Base-by-base conservation (phyloP, 2,888 invertebrate species). In the Margaritifera margaritifera region DNA sequence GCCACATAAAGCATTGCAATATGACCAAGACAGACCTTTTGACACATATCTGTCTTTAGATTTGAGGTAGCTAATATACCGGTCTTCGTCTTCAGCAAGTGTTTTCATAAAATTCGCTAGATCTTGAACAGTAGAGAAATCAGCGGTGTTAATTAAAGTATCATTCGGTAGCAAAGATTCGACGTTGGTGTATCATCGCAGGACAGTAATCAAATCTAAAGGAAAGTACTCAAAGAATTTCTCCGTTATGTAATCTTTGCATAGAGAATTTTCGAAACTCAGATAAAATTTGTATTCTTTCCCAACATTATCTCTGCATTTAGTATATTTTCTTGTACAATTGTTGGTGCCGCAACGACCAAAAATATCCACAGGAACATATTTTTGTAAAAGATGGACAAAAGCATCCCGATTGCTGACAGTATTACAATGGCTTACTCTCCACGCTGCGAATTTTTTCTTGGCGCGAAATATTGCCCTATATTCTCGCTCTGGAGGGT, bases 61-160 rank as follows among this genome's bases (percentile, higher is more conserved):
- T 64, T 69, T 71, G 42, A 74, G 57, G 27, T 67, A 71, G 19
- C 42, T 24, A 6, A 69, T 61, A 63, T 69, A 74, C 18, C 58
- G 51, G 18, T 53, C 56, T 59, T 74, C 64, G 55, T 72, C 62
- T 22, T 61, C 54, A 1, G 61, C 64, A n/a, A 75, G 53, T 20
- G 61, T 27, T 8, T 61, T 52, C 22, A 75, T 24, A 53, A 55
- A 75, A 6, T 66, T n/a, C n/a, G n/a, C n/a, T n/a, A n/a, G n/a
- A n/a, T n/a, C n/a, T n/a, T 80, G 72, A 0, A 86, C 77, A 6
- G 78, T 74, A 4, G 74, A 59, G 66, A 86, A 89, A 31, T 82
- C 80, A 5, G 79, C 74, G 0, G 85, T 87, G 70, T 88, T 80
- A 62, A 90, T 88, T 73, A 79, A 87, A 6, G 88, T 84, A n/a